Evolutionary conservation across 2,797 vertebrate genomes (phyloP).

Genomic region (Pelochelys cantorii): DNA sequence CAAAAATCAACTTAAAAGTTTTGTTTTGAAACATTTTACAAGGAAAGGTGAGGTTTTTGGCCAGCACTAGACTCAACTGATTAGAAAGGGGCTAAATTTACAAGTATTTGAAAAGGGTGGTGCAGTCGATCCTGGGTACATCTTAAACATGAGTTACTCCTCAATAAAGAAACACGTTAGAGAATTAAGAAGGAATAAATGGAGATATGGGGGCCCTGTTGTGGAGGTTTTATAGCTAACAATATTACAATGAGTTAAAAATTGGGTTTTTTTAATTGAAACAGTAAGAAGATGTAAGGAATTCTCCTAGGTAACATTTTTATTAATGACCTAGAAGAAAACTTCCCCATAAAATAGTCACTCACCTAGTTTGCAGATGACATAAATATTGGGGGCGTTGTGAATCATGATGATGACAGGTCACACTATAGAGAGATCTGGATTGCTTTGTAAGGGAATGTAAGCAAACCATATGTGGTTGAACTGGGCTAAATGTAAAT

Average conservation of each 20-base stretch:
- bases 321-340: not conserved
- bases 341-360: not conserved
- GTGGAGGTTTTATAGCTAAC: accelerated
- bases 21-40: not conserved
- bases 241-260: accelerated
- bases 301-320: not conserved
- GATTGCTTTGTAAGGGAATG: not conserved
- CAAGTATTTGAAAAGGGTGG: not conserved
- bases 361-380: not conserved
- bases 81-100: not conserved
- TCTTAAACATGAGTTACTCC: not conserved
- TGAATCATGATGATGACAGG: not conserved
- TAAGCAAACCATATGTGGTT: not conserved
- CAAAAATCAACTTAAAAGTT: not conserved
- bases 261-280: not conserved
- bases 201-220: accelerated
- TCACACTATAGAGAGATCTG: not conserved
- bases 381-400: not conserved
- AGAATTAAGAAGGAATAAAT: accelerated
- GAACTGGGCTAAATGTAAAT: not conserved
- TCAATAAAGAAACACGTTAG: not conserved
- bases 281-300: accelerated
- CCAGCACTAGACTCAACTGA: not conserved
- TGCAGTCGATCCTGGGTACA: not conserved
- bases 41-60: not conserved